These are phyloP conservation scores for Camptogramma bilineatum DNA, from an alignment of 2,888 invertebrate genomes.

Conservation along the genomic window DNA sequence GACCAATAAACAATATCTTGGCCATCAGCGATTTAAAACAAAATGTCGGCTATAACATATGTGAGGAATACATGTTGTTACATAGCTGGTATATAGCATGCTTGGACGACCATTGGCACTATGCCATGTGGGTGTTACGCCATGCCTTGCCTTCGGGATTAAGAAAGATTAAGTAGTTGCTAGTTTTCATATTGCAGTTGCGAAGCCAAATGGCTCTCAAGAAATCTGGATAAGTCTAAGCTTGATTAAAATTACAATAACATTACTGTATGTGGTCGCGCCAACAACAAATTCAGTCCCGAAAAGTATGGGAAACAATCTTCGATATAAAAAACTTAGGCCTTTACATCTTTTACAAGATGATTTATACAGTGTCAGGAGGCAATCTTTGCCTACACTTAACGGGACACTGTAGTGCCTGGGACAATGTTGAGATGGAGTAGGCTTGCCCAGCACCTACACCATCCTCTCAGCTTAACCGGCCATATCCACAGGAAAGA, in stretches of 20 bases:
- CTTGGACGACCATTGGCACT: constrained; percentile 46
- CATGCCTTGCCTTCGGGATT: constrained; percentile 37
- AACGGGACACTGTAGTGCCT: too few relatives aligned
- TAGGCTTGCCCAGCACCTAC: too few relatives aligned
- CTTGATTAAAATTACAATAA: constrained; percentile 1
- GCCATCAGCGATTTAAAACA: constrained; percentile 24
- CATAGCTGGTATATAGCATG: constrained; percentile 13
- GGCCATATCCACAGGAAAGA: too few relatives aligned
- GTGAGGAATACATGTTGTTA: constrained; percentile 23
- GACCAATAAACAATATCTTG: constrained; percentile 31
- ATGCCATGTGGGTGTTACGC: constrained; percentile 47
- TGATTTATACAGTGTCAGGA: too few relatives aligned
- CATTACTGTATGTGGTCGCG: too few relatives aligned
- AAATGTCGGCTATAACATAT: constrained; percentile 32
- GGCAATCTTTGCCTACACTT: too few relatives aligned
- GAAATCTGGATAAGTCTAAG: constrained; percentile 1
- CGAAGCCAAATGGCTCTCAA: constrained; percentile 16
- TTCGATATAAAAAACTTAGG: too few relatives aligned
- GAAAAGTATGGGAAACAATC: too few relatives aligned
- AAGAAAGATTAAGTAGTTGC: constrained; percentile 35
- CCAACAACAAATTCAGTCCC: too few relatives aligned
- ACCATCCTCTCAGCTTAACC: too few relatives aligned
- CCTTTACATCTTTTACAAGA: too few relatives aligned
- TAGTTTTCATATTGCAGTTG: constrained; percentile 24
- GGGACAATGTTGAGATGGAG: too few relatives aligned